Conservation (phyloP, 2,113 vertebrate species). For the Eclectus roratus region DNA sequence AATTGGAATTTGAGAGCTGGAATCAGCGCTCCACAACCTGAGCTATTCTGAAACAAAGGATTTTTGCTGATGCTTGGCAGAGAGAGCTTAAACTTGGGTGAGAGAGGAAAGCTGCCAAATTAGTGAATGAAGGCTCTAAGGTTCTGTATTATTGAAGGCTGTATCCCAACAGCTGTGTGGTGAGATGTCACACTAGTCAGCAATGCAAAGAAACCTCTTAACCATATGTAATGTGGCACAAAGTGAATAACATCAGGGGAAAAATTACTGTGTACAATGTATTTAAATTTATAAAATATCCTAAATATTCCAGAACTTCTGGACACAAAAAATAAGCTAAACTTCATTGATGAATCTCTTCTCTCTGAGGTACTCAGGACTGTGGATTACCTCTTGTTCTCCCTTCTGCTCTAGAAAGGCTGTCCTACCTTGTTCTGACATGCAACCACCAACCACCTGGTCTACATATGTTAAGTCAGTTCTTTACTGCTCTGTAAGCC, state of each 20-base stretch:
- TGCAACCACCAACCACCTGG: slow-evolving; percentile 17
- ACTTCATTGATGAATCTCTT: background rate
- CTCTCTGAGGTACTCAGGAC: background rate
- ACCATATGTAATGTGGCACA: rapidly evolving
- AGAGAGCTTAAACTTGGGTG: background rate
- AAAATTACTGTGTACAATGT: rapidly evolving
- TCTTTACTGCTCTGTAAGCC: background rate
- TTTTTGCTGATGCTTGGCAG: background rate
- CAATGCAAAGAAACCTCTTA: background rate
- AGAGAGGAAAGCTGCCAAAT: background rate
- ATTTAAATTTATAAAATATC: background rate
- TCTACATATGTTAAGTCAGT: background rate
- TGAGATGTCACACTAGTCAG: background rate
- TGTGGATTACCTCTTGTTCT: background rate
- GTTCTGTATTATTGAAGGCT: background rate
- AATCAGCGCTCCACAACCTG: rapidly evolving
- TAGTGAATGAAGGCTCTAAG: background rate
- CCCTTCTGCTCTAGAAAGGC: background rate
- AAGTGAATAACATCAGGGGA: background rate
- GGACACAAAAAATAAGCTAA: background rate
- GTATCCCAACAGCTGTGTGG: background rate
- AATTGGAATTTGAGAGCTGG: background rate
- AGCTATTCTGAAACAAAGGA: background rate
- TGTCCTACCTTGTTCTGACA: background rate
- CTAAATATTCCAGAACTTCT: background rate